A percentile compares a stretch with the other conserved stretches of the same genome.
phyloP scores from a whole-genome alignment of 2,888 invertebrate genomes.

The Mongoloraphidia duomilia region DNA sequence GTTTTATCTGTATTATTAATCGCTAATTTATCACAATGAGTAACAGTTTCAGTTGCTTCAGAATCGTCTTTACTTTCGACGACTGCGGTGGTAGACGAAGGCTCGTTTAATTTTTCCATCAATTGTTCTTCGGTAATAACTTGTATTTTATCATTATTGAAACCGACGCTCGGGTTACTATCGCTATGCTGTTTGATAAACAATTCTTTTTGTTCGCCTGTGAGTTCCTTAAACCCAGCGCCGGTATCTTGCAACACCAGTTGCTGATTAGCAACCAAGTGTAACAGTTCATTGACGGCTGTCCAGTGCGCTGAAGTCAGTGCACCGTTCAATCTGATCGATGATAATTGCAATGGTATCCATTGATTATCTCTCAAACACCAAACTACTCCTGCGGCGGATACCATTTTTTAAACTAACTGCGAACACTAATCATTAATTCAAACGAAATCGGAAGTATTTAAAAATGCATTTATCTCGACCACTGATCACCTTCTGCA shows the following conservation, averaged over 20 bases:
- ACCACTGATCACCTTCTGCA: too few relatives aligned
- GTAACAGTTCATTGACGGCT: constrained; percentile 47
- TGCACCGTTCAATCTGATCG: constrained; percentile 48
- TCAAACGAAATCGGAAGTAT: too few relatives aligned
- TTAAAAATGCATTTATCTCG: too few relatives aligned
- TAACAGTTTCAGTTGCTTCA: too few relatives aligned
- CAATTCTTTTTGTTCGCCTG: constrained; percentile 26
- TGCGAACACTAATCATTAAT: too few relatives aligned
- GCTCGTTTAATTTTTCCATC: background rate
- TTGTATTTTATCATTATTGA: background rate
- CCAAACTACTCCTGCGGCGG: constrained; percentile 48
- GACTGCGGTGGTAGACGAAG: background rate
- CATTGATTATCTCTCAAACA: constrained; percentile 52
- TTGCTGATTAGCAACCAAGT: constrained; percentile 46
- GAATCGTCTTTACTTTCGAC: background rate
- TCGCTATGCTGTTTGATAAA: constrained; percentile 8
- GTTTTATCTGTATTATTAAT: too few relatives aligned
- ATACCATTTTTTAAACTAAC: constrained; percentile 36
- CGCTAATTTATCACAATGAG: too few relatives aligned
- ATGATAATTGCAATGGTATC: constrained; percentile 50
- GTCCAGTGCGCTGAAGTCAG: constrained; percentile 51
- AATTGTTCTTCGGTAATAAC: constrained; percentile 2
- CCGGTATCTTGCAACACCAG: constrained; percentile 36
- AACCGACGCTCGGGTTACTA: background rate
- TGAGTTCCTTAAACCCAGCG: constrained; percentile 28